Evolutionary conservation across 2,113 vertebrate genomes (phyloP).

Genomic region (Calyptommatus sinebrachiatus): DNA sequence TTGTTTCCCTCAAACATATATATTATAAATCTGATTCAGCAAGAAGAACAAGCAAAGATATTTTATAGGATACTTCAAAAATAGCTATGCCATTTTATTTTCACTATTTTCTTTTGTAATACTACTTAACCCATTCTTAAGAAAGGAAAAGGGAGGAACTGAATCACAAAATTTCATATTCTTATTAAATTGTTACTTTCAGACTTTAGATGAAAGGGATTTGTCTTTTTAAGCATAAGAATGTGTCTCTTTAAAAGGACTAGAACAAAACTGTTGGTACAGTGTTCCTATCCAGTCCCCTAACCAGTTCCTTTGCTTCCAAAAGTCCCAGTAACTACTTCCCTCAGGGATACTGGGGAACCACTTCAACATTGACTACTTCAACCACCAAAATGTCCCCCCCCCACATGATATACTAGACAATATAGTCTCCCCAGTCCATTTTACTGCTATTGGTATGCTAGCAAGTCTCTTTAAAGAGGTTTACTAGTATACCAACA

Average conservation of each 20-base stretch:
- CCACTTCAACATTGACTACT: too few relatives aligned
- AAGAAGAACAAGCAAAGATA: not conserved
- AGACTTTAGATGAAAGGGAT: not conserved
- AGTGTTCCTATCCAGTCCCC: too few relatives aligned
- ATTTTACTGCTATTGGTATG: too few relatives aligned
- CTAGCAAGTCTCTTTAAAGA: too few relatives aligned
- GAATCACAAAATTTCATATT: not conserved
- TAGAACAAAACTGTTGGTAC: too few relatives aligned
- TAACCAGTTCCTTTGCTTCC: too few relatives aligned
- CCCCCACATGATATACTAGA: too few relatives aligned
- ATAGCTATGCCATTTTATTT: not conserved
- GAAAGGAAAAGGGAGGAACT: not conserved
- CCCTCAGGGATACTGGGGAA: too few relatives aligned
- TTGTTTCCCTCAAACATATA: not conserved
- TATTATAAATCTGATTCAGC: not conserved
- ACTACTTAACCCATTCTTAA: not conserved
- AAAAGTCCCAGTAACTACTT: too few relatives aligned
- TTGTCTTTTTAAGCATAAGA: not conserved
- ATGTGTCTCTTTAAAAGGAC: not conserved
- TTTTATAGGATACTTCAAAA: not conserved
- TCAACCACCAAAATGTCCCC: too few relatives aligned
- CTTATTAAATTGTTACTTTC: not conserved
- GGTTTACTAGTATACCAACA: too few relatives aligned
- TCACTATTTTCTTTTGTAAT: not conserved
- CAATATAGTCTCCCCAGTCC: too few relatives aligned